A percentile compares a stretch with the other conserved stretches of the same genome.
Conservation (phyloP, 2,113 vertebrate genomes). For the Tragelaphus buxtoni region DNA sequence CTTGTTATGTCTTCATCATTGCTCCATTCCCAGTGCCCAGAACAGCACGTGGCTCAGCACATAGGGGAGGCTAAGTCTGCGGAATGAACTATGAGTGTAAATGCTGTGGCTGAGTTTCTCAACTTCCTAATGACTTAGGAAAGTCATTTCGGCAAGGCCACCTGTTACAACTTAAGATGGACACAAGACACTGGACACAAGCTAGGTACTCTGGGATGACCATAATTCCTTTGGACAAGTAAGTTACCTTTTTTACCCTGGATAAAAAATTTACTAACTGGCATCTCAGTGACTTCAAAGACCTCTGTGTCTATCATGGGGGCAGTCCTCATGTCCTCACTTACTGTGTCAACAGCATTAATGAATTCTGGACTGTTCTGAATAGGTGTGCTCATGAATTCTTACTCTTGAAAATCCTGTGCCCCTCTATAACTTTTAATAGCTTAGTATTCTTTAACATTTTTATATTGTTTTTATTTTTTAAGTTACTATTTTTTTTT, state of each 20-base stretch:
- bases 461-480: not conserved
- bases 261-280: conserved; percentile 29
- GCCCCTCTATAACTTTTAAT: not conserved
- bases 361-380: conserved; percentile 27
- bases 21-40: not conserved
- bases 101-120: not conserved
- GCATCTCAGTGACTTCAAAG: not conserved
- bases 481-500: not conserved
- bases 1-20: not conserved
- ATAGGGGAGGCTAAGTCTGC: not conserved
- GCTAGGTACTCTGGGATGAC: not conserved
- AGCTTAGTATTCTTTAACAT: not conserved
- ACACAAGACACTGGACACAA: not conserved
- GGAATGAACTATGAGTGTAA: not conserved
- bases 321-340: not conserved
- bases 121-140: not conserved
- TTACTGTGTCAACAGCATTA: conserved; percentile 29
- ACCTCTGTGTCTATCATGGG: not conserved
- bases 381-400: not conserved
- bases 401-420: not conserved
- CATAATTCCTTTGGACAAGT: not conserved
- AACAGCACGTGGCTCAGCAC: not conserved
- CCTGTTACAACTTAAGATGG: not conserved
- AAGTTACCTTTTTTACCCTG: not conserved
- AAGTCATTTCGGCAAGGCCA: not conserved